Base-by-base conservation (phyloP, 2,797 vertebrate genomes). In the Galaxias olidus region DNA sequence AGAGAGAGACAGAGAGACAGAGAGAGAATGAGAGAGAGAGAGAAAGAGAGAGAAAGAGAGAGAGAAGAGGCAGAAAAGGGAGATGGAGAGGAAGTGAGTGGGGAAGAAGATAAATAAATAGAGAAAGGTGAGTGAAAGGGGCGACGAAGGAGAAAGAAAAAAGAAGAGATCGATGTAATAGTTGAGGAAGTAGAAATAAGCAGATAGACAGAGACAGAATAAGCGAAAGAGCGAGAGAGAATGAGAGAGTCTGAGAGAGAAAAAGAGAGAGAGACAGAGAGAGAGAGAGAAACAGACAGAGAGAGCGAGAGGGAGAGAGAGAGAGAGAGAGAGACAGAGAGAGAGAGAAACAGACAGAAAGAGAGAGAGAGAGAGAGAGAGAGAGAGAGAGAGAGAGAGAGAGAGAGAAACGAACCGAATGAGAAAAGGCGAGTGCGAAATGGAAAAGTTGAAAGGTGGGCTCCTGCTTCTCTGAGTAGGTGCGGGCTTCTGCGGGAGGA, bases 401-500 rank as follows among this genome's bases (percentile, higher is more conserved):
- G 51, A 47, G 58, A 60, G 65, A 45, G 58, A 63, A 61, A 47
- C 13, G 52, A 9, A 19, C n/a, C 41, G 40, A 9, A 1, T 8
- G 7, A 40, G n/a, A 8, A 30, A 42, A 18, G 41, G 30, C n/a
- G 14, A 44, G 41, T n/a, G 41, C 1, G 17, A 15, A 4, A 9
- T 17, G 50, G 17, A 0, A 41, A 11, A 43, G 2, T 30, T 30
- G 41, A 44, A 42, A 44, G 3, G 10, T 4, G 4, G 46, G 10
- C 65, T 48, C 51, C 41, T 64, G 41, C 18, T 48, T 62, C 18
- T 49, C 63, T 10, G 53, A 59, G 43, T 17, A 51, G 63, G 69
- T 30, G 30, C 30, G 40, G 69, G 41, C 17, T 61, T 74, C 65
- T 75, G 49, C 66, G 17, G 59, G 53, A 51, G 15, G 11, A 65